Evolutionary conservation across 2,113 vertebrate species (phyloP), one percentile per base, ranked within the genome.

Genomic region (Megaceryle torquata): DNA sequence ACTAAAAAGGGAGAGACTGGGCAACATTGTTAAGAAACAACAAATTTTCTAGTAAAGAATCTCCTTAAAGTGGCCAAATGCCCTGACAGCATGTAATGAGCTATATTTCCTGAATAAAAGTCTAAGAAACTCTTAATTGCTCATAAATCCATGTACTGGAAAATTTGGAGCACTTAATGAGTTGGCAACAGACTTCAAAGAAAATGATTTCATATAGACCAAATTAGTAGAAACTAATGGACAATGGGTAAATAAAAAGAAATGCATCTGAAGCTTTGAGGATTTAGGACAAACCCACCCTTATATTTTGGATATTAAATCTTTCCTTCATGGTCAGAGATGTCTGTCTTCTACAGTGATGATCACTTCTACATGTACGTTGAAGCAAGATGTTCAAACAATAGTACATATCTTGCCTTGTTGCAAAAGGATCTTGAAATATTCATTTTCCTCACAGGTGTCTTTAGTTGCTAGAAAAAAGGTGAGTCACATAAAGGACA

Each of bases 41-140:
- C 67, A 77, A 33, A 89, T 82, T 93, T 93, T 77, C 86, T 74
- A 10, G 68, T 91, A 81, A 95, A 93, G 81, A 65, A 89, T 88
- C 10, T 83, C 67, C 68, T 93, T 75, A 95, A 91, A 92, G 72
- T 95, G 90, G 72, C 79, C 91, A 95, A 95, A 88, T 77, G 93
- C 88, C 76, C 95, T 95, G 94, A 46, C 69, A 86, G 48, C 54
- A 61, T 63, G 80, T 93, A 95, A 96, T 86, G 70, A 95, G 89
- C 71, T 94, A 28, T 79, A 88, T 89, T 96, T 96, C 83, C 88
- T 86, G 83, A 93, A 79, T 88, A 91, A 80, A 54, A 89, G 57
- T 81, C 54, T 94, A 59, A 97, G 72, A 95, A 96, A 88, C 64
- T 64, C 88, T 74, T 96, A 97, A 97, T 83, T 97, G 91, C 70